Percentiles rank a stretch among this genome's conserved stretches.
Evolutionary conservation across 2,113 vertebrate genomes (phyloP).

Genomic region (Danionella cerebrum): DNA sequence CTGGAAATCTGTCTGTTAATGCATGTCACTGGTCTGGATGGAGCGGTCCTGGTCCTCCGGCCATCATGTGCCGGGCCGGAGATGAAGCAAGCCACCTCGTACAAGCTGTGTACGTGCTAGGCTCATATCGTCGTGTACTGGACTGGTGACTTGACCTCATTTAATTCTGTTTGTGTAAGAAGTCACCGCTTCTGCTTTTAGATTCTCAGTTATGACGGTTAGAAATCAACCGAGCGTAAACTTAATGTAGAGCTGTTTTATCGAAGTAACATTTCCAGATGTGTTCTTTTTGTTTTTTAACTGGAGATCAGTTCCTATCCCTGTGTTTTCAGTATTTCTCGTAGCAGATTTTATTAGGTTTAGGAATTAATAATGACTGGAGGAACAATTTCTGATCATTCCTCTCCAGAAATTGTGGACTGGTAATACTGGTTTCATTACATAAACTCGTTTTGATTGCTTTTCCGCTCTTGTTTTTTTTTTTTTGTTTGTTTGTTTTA

Average conservation of each 20-base stretch:
- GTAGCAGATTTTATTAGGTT: no score
- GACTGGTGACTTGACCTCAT: conserved; percentile 69
- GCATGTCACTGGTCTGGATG: no score
- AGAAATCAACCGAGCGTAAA: not conserved
- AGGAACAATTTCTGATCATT: no score
- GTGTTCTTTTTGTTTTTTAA: no score
- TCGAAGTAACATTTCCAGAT: no score
- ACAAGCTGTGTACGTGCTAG: conserved; percentile 52
- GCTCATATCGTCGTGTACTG: conserved; percentile 60
- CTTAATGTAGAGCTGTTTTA: not conserved
- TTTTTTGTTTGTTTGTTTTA: conserved; percentile 3
- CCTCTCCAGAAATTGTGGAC: no score
- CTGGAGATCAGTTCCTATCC: no score
- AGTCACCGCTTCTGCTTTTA: conserved; percentile 37
- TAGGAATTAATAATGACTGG: no score
- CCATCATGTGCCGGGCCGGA: conserved; percentile 47
- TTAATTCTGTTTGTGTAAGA: conserved; percentile 38
- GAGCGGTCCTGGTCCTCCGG: no score
- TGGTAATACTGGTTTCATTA: no score
- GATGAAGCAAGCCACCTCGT: conserved; percentile 44
- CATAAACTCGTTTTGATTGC: conserved; percentile 27
- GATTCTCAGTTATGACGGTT: not conserved
- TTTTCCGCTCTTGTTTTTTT: conserved; percentile 22
- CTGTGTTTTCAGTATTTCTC: no score
- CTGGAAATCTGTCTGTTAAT: no score